These are phyloP conservation scores for Argyresthia albistria DNA, from an alignment of 2,888 invertebrate species.

Conservation along the genomic window DNA sequence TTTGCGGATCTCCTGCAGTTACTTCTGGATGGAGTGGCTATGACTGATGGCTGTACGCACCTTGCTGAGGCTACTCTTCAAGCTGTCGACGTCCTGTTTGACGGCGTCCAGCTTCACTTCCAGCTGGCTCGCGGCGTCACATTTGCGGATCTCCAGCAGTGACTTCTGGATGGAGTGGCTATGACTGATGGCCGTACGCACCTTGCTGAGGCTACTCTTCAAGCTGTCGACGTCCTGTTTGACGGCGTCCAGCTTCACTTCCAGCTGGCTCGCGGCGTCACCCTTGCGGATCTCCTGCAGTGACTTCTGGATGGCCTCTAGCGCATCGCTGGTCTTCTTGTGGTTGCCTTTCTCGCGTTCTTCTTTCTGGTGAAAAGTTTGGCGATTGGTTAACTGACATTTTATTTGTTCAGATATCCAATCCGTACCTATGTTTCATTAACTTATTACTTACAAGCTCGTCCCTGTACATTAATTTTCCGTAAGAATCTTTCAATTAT, in stretches of 20 bases:
- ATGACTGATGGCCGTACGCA: slow-evolving; percentile 13
- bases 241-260: too few relatives aligned
- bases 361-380: slow-evolving; percentile 61
- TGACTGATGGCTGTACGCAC: slow-evolving; percentile 19
- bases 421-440: too few relatives aligned
- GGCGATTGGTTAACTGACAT: too few relatives aligned
- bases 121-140: slow-evolving; percentile 7
- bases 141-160: slow-evolving; percentile 28
- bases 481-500: too few relatives aligned
- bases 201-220: slow-evolving; percentile 44
- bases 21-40: too few relatives aligned
- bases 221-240: slow-evolving; percentile 12
- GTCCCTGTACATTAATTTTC: too few relatives aligned
- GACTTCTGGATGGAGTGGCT: slow-evolving; percentile 39
- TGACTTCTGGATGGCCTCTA: slow-evolving; percentile 53
- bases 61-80: slow-evolving; percentile 44
- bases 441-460: too few relatives aligned
- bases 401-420: too few relatives aligned
- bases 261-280: slow-evolving; percentile 12
- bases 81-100: background rate
- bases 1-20: too few relatives aligned
- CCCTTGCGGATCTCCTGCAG: slow-evolving; percentile 28
- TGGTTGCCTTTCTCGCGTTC: slow-evolving; percentile 76
- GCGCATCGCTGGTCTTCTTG: slow-evolving; percentile 73
- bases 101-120: slow-evolving; percentile 6